Evolutionary conservation across 2,888 invertebrate species (phyloP).

Genomic region (Galeruca laticollis): DNA sequence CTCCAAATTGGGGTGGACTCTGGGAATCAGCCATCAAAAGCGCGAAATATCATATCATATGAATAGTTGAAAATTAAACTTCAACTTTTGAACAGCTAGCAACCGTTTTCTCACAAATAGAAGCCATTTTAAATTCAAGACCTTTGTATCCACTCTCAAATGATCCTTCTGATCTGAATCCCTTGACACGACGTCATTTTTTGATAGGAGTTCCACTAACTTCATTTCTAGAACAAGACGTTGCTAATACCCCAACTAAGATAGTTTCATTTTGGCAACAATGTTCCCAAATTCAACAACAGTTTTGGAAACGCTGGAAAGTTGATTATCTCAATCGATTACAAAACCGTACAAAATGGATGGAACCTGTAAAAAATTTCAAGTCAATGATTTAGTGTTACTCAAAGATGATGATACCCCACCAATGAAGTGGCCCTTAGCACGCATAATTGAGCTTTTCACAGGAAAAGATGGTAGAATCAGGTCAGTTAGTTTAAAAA

Average conservation of each 20-base stretch:
- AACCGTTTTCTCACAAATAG: conserved; percentile 9
- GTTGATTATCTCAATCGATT: too few relatives aligned
- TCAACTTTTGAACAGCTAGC: neutral
- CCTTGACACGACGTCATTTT: conserved; percentile 16
- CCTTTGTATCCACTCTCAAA: neutral
- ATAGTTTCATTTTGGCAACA: neutral
- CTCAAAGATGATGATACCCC: neutral
- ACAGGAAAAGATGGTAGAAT: too few relatives aligned
- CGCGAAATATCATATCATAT: neutral
- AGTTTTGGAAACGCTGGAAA: conserved; percentile 12
- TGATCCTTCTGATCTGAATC: conserved; percentile 1
- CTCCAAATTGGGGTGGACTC: neutral
- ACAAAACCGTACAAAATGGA: conserved; percentile 15
- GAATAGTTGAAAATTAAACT: neutral
- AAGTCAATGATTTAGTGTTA: neutral
- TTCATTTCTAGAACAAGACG: neutral
- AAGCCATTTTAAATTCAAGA: conserved; percentile 13
- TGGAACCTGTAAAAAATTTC: neutral
- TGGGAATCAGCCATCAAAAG: too few relatives aligned
- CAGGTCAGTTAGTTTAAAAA: too few relatives aligned
- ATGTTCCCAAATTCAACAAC: conserved; percentile 5
- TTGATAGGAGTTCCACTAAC: neutral
- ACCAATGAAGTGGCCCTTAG: too few relatives aligned
- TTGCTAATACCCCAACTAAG: neutral
- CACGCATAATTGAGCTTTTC: too few relatives aligned